phyloP scores from a whole-genome alignment of 2,797 vertebrate genomes.

The Dryobates pubescens region DNA sequence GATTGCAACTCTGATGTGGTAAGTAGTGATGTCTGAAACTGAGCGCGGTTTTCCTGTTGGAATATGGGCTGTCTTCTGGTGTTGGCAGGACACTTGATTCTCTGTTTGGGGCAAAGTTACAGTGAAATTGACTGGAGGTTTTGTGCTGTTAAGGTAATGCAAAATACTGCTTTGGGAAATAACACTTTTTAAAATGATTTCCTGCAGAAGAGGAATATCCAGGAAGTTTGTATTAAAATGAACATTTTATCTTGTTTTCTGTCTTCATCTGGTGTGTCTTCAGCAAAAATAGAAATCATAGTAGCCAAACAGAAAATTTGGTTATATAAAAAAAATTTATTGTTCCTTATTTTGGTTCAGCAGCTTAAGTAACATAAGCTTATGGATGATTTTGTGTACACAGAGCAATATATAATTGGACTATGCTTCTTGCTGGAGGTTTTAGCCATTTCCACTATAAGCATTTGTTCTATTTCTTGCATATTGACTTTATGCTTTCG shows the following conservation, averaged over 20 bases:
- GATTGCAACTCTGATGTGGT: constrained; percentile 98
- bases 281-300: not conserved
- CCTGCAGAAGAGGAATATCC: not conserved
- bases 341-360: not conserved
- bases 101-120: not conserved
- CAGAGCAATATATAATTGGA: not conserved
- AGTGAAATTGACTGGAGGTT: not conserved
- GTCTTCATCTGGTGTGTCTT: not conserved
- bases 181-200: not conserved
- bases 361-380: not conserved
- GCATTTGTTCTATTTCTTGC: not conserved
- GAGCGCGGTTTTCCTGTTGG: not conserved
- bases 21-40: constrained; percentile 59
- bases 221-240: not conserved
- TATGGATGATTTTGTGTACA: not conserved
- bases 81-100: not conserved
- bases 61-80: not conserved
- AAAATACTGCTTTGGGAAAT: not conserved
- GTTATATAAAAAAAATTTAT: not conserved
- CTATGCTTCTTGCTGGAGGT: not conserved
- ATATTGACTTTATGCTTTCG: not conserved
- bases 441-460: not conserved
- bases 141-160: not conserved
- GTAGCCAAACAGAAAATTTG: not conserved
- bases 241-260: not conserved